A percentile compares a stretch with the other conserved stretches of the same genome.
phyloP scores from a whole-genome alignment of 2,113 vertebrate genomes.

The Sturnira hondurensis region DNA sequence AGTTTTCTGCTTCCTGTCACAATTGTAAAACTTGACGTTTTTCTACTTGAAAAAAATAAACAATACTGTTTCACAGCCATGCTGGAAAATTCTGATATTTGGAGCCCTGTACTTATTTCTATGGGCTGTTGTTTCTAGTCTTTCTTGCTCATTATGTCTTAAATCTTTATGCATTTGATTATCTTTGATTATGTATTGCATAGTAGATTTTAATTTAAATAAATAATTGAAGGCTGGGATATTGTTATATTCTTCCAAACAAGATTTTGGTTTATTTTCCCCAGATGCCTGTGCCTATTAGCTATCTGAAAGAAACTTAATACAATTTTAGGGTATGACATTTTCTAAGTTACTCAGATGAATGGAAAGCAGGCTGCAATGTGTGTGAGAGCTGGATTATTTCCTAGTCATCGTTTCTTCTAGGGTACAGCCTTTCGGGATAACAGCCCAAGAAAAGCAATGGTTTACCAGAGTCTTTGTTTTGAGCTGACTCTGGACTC shows the following conservation, averaged over 20 bases:
- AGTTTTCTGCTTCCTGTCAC: background rate
- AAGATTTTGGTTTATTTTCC: background rate
- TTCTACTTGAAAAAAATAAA: background rate
- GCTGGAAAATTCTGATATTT: background rate
- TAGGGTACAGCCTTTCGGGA: background rate
- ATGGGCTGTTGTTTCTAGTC: background rate
- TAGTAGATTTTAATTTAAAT: background rate
- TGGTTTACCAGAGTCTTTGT: background rate
- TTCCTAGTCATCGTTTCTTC: background rate
- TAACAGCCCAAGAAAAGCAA: background rate
- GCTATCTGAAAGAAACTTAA: background rate
- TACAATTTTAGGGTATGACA: background rate
- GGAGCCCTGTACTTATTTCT: background rate
- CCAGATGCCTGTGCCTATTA: background rate
- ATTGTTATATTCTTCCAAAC: background rate
- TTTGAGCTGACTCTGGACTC: conserved; percentile 4
- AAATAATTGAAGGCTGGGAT: background rate
- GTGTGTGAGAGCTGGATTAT: background rate
- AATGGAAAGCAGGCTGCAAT: background rate
- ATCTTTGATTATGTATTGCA: background rate
- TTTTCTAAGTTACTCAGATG: background rate
- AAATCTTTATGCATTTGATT: background rate
- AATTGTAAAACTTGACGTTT: background rate
- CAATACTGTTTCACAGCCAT: background rate
- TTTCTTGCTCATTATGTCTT: background rate